Conservation (phyloP, 2,888 invertebrate genomes). For the Aporophyla lueneburgensis region DNA sequence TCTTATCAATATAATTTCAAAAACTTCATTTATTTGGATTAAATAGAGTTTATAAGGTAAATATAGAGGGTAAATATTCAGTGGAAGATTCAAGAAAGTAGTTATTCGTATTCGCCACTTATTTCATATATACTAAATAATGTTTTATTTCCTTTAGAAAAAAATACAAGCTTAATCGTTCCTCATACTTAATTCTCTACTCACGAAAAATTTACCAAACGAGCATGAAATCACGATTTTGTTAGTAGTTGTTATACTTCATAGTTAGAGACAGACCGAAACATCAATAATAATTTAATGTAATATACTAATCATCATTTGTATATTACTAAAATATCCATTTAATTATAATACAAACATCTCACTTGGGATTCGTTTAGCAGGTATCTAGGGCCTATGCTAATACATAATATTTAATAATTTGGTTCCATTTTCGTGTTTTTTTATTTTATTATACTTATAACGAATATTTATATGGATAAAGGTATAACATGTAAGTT, state of each 20-base stretch:
- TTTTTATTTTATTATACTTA: slow-evolving; percentile 55
- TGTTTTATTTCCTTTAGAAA: slow-evolving; percentile 29
- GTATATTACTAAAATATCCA: slow-evolving; percentile 77
- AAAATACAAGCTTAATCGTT: slow-evolving; percentile 30
- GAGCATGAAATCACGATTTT: slow-evolving; percentile 35
- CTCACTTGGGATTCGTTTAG: slow-evolving; percentile 82
- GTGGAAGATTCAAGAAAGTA: slow-evolving; percentile 40
- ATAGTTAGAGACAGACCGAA: slow-evolving; percentile 67
- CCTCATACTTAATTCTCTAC: slow-evolving; percentile 9
- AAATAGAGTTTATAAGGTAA: slow-evolving; percentile 31
- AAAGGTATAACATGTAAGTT: slow-evolving; percentile 48
- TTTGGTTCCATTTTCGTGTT: slow-evolving; percentile 75
- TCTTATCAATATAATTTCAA: slow-evolving; percentile 60
- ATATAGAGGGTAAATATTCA: slow-evolving; percentile 40
- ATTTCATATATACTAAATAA: slow-evolving; percentile 21
- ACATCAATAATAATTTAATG: slow-evolving; percentile 52
- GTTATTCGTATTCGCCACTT: slow-evolving; percentile 5
- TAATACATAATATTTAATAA: slow-evolving; percentile 67
- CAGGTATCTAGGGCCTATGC: slow-evolving; percentile 75
- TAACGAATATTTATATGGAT: slow-evolving; percentile 51
- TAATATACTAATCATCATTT: slow-evolving; percentile 66
- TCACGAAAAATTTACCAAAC: slow-evolving; percentile 34
- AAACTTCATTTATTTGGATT: slow-evolving; percentile 41
- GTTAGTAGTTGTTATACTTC: slow-evolving; percentile 65
- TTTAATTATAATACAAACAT: slow-evolving; percentile 77